These are phyloP conservation scores for Lamellibrachia satsuma DNA, from an alignment of 2,888 invertebrate species.

Conservation along the genomic window DNA sequence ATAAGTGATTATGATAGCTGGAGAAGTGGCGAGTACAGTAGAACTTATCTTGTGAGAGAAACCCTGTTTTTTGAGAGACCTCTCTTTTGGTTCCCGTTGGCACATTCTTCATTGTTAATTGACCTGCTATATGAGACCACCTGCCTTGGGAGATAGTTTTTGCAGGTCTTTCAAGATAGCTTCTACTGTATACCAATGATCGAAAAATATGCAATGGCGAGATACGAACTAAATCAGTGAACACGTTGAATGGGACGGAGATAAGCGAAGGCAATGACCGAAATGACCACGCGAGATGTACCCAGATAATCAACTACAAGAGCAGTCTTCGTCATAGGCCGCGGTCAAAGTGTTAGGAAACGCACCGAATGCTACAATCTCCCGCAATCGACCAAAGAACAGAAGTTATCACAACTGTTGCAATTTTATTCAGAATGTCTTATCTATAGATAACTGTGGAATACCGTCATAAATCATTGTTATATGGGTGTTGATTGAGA, in stretches of 20 bases:
- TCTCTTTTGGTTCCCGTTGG: background rate
- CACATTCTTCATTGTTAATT: too few relatives aligned
- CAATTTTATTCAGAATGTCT: background rate
- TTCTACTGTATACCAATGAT: background rate
- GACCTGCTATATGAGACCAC: too few relatives aligned
- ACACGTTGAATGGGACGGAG: background rate
- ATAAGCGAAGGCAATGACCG: background rate
- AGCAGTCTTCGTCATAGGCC: background rate
- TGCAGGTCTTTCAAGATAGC: too few relatives aligned
- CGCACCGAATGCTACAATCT: background rate
- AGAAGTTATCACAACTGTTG: background rate
- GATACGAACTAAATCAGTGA: background rate
- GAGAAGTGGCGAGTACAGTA: too few relatives aligned
- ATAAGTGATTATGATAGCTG: too few relatives aligned
- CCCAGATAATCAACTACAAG: background rate
- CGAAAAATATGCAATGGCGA: background rate
- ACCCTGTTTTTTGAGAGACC: background rate
- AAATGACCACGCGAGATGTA: background rate
- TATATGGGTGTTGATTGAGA: background rate
- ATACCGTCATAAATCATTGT: background rate
- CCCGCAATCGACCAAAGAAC: background rate
- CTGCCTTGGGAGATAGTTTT: too few relatives aligned
- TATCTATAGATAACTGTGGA: background rate
- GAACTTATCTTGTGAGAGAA: background rate
- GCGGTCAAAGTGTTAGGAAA: background rate